phyloP scores from a whole-genome alignment of 1,140 invertebrate genomes.

The Drosophila chauvacae region DNA sequence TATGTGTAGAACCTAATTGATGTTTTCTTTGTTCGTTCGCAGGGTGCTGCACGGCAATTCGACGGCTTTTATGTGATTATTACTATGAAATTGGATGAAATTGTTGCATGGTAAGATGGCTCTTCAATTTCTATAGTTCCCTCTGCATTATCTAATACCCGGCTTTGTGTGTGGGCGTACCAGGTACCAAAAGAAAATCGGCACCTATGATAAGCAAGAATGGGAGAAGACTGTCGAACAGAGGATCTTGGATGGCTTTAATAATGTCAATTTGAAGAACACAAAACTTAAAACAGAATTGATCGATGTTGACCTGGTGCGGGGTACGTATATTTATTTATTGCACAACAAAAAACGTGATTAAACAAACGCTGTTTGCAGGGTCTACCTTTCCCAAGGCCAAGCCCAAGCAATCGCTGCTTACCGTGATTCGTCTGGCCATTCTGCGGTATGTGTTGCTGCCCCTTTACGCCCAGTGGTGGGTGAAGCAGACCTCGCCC shows the following conservation, averaged over 20 bases:
- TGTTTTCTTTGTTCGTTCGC: constrained; percentile 35
- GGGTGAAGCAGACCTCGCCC: constrained; percentile 93
- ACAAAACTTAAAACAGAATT: constrained; percentile 95
- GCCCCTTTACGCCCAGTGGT: constrained; percentile 94
- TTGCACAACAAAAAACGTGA: neutral
- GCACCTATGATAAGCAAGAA: constrained; percentile 97
- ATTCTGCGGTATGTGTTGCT: constrained; percentile 92
- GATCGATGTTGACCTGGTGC: constrained; percentile 97
- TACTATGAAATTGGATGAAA: constrained; percentile 85
- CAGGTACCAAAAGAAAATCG: constrained; percentile 97
- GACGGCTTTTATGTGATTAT: constrained; percentile 68
- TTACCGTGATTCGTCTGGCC: constrained; percentile 92
- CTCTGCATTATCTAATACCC: constrained; percentile 1
- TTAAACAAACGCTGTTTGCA: constrained; percentile 71
- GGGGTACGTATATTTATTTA: constrained; percentile 86
- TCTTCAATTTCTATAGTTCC: neutral
- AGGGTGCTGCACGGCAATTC: constrained; percentile 57
- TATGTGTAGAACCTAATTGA: constrained; percentile 9
- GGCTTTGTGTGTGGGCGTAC: neutral
- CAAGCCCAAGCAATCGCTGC: constrained; percentile 94
- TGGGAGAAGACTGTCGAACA: constrained; percentile 98
- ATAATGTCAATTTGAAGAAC: constrained; percentile 93
- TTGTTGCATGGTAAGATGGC: constrained; percentile 79
- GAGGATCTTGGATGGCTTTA: constrained; percentile 93
- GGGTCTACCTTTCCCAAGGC: constrained; percentile 97